Conservation (phyloP, 2,797 vertebrate species). For the Sarcophilus harrisii region DNA sequence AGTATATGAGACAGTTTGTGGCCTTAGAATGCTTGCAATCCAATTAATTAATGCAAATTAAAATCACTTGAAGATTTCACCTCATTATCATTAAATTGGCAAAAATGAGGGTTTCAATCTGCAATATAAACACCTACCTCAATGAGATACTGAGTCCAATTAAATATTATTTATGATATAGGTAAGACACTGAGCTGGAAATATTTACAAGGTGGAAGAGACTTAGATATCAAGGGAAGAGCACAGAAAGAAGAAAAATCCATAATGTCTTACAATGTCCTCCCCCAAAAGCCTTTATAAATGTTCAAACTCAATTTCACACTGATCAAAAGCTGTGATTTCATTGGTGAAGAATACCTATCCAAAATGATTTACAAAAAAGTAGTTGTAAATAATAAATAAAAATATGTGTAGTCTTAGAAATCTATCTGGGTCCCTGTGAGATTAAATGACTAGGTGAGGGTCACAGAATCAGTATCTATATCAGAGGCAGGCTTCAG, state of each 20-base stretch:
- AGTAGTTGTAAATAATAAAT: too few relatives aligned
- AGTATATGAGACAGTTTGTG: not conserved
- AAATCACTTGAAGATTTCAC: not conserved
- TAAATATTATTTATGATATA: not conserved
- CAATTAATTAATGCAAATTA: not conserved
- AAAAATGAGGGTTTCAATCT: not conserved
- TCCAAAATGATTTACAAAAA: not conserved
- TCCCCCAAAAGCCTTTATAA: not conserved
- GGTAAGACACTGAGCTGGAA: not conserved
- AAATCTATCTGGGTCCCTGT: not conserved
- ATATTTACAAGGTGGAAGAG: not conserved
- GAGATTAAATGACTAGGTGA: not conserved
- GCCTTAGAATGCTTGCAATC: not conserved
- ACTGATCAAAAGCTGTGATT: not conserved
- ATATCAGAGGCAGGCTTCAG: not conserved
- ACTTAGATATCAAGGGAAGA: not conserved
- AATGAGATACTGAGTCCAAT: not conserved
- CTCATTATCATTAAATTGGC: not conserved
- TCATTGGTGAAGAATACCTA: not conserved
- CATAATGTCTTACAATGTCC: not conserved
- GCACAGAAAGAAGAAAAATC: not conserved
- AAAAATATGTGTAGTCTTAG: not conserved
- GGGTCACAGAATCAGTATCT: not conserved
- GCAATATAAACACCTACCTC: not conserved
- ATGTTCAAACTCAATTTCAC: not conserved